These are phyloP conservation scores for Agrenia bidenticulata DNA, from an alignment of 2,888 invertebrate species.

Conservation along the genomic window DNA sequence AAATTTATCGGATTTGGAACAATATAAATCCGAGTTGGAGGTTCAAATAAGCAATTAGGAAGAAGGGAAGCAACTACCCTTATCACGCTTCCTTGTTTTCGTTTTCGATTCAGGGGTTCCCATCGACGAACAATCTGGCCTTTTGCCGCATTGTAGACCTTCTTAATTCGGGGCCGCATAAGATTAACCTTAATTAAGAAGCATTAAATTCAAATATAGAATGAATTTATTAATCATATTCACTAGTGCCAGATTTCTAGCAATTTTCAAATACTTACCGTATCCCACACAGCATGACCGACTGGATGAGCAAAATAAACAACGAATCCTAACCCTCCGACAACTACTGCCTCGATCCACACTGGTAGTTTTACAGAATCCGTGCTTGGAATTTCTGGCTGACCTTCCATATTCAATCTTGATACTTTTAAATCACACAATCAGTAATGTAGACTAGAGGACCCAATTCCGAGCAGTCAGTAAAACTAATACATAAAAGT, in stretches of 20 bases:
- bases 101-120: constrained; percentile 26
- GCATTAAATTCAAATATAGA: no score
- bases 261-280: constrained; percentile 23
- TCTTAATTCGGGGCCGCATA: constrained; percentile 3
- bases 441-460: no score
- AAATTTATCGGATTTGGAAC: constrained; percentile 1
- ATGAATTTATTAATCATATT: no score
- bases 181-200: background rate
- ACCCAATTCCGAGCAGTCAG: no score
- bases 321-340: constrained; percentile 34
- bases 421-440: no score
- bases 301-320: constrained; percentile 24
- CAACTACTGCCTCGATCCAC: constrained; percentile 27
- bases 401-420: constrained; percentile 2
- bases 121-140: background rate
- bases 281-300: constrained; percentile 11
- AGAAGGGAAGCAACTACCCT: constrained; percentile 29
- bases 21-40: constrained; percentile 35
- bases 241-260: background rate
- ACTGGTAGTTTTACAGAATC: background rate
- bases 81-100: constrained; percentile 32
- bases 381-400: background rate
- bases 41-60: constrained; percentile 24
- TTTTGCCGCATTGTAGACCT: no score
- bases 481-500: no score